Evolutionary conservation across 2,888 invertebrate species (phyloP).

Genomic region (Heliconius aoede): DNA sequence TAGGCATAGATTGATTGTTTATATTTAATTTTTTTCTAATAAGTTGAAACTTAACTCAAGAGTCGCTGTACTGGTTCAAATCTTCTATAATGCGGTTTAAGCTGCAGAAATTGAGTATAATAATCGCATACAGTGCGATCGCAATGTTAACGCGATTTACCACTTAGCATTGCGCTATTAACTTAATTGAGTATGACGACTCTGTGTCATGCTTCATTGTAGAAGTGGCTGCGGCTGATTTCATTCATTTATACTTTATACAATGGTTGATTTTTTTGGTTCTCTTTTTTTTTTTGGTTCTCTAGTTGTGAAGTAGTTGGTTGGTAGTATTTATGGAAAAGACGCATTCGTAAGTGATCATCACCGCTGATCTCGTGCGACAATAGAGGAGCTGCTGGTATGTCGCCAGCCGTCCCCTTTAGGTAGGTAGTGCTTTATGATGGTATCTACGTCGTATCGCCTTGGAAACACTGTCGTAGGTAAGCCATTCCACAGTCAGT

Average conservation of each 20-base stretch:
- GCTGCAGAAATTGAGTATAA: conserved; percentile 3
- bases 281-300: not conserved
- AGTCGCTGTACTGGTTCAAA: not conserved
- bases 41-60: not conserved
- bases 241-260: not conserved
- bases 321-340: not conserved
- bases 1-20: too few relatives aligned
- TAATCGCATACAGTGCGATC: not conserved
- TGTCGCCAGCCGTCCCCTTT: too few relatives aligned
- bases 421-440: too few relatives aligned
- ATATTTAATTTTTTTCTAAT: too few relatives aligned
- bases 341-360: too few relatives aligned
- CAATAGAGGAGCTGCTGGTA: too few relatives aligned
- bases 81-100: not conserved
- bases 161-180: conserved; percentile 7
- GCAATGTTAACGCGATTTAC: not conserved
- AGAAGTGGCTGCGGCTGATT: conserved; percentile 13
- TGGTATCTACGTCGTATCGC: too few relatives aligned
- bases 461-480: too few relatives aligned
- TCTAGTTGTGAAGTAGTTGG: not conserved
- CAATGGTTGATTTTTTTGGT: not conserved
- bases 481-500: too few relatives aligned
- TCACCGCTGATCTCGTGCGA: too few relatives aligned
- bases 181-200: conserved; percentile 17
- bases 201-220: not conserved